These are phyloP conservation scores for Cyclargus thomasi DNA, from an alignment of 1,140 invertebrate genomes.

Conservation along the genomic window DNA sequence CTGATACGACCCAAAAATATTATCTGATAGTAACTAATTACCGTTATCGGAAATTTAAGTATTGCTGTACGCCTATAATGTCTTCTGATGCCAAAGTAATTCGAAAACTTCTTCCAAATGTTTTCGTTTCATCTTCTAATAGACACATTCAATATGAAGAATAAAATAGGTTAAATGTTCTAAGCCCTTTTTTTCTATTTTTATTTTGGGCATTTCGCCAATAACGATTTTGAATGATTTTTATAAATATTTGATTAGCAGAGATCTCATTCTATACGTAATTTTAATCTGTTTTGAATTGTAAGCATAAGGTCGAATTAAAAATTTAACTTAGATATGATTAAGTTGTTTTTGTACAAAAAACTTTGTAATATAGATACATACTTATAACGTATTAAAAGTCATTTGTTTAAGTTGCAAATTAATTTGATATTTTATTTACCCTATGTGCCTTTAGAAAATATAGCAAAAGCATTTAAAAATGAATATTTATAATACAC, in stretches of 20 bases:
- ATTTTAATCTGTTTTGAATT: constrained; percentile 10
- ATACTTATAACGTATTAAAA: constrained; percentile 15
- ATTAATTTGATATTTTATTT: constrained; percentile 11
- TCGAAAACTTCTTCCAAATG: background rate
- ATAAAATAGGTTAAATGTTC: background rate
- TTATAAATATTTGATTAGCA: background rate
- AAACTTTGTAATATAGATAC: constrained; percentile 14
- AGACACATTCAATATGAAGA: background rate
- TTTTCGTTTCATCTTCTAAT: background rate
- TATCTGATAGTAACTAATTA: background rate
- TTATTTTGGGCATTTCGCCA: background rate
- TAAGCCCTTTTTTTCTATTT: constrained; percentile 21
- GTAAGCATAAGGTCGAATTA: constrained; percentile 13
- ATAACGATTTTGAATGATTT: background rate
- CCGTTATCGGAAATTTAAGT: background rate
- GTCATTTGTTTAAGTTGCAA: constrained; percentile 16
- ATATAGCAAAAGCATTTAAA: background rate
- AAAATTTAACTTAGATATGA: constrained; percentile 9
- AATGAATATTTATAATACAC: too few relatives aligned
- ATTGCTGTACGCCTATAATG: background rate
- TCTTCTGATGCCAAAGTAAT: background rate
- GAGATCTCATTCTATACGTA: constrained; percentile 11
- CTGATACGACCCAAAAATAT: background rate
- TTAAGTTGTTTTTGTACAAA: constrained; percentile 15
- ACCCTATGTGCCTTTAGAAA: background rate